These are phyloP conservation scores for Gallinago media DNA, from an alignment of 2,113 vertebrate genomes.

Conservation along the genomic window DNA sequence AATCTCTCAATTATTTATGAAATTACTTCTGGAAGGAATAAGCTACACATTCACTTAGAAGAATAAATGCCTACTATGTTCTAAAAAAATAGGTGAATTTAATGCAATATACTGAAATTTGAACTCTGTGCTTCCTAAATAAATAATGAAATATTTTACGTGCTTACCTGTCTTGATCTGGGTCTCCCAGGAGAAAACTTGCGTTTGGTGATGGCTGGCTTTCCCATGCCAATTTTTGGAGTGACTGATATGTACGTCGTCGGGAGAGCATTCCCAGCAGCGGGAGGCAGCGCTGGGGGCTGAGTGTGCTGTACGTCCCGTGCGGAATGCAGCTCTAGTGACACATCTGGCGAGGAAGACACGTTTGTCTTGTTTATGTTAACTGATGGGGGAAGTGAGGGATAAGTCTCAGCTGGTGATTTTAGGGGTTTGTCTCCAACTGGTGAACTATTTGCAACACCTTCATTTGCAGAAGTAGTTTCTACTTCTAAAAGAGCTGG, in stretches of 20 bases:
- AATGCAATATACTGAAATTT: background rate
- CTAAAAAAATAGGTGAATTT: background rate
- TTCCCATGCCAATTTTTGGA: conserved; percentile 98
- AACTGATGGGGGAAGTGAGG: conserved; percentile 61
- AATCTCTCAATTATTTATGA: background rate
- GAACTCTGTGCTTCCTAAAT: background rate
- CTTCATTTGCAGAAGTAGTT: conserved; percentile 74
- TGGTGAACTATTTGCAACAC: conserved; percentile 73
- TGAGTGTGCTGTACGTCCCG: conserved; percentile 73
- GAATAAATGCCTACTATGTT: background rate
- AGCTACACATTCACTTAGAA: background rate
- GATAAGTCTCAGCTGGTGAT: conserved; percentile 61
- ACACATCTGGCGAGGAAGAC: conserved; percentile 80
- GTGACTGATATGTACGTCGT: conserved; percentile 86
- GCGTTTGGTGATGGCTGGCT: conserved; percentile 96
- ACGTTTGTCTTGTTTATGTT: conserved; percentile 74
- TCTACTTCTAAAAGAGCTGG: conserved; percentile 68
- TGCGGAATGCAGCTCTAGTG: conserved; percentile 80
- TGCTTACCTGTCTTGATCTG: conserved; percentile 90
- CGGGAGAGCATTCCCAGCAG: conserved; percentile 74
- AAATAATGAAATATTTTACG: background rate
- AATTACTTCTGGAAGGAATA: background rate
- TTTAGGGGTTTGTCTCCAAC: conserved; percentile 73
- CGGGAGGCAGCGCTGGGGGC: conserved; percentile 68
- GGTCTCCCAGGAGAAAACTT: conserved; percentile 96